Evolutionary conservation across 2,888 invertebrate species (phyloP), one percentile per base, ranked within the genome.

Genomic region (Oxyteleia sp.): DNA sequence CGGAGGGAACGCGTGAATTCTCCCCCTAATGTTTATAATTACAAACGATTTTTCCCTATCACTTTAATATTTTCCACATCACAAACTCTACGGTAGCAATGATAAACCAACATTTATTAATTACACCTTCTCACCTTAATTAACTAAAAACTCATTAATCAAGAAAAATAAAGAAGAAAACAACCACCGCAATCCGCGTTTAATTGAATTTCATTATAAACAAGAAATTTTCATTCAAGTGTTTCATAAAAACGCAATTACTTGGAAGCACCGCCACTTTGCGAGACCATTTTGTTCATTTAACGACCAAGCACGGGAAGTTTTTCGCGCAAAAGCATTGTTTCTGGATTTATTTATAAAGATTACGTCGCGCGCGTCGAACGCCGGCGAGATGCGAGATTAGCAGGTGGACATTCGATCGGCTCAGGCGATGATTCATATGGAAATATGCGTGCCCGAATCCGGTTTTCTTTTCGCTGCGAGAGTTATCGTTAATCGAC

Each of bases 381-480:
- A 84, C 74, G 63, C 38, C 41, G 26, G 29, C 29, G 13, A 84
- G 85, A 88, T 87, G 72, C 64, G 49, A 86, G 86, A 87, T 88
- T 84, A 84, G 78, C 87, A 84, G 85, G 86, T 87, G 78, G 82
- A 85, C 57, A 75, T 18, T 71, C 55, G 64, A 64, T 71, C 61
- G 47, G 59, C 84, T 43, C 63, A 8, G 45, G 57, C 59, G 85
- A 86, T 88, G 88, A 89, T 85, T 90, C 89, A 88, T 66, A 57
- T 83, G 80, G 72, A 82, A 86, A 87, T 82, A 75, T 80, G 61
- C 82, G 64, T 57, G 66, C 51, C 81, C 86, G 89, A 85, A 90
- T 90, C 90, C 91, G 90, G 89, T 89, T 90, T 87, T 87, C 80
- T 76, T 72, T 82, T 76, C 59, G 49, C 61, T 84, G 78, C 51